Evolutionary conservation across 2,113 vertebrate species (phyloP).

Genomic region (Peromyscus leucopus): DNA sequence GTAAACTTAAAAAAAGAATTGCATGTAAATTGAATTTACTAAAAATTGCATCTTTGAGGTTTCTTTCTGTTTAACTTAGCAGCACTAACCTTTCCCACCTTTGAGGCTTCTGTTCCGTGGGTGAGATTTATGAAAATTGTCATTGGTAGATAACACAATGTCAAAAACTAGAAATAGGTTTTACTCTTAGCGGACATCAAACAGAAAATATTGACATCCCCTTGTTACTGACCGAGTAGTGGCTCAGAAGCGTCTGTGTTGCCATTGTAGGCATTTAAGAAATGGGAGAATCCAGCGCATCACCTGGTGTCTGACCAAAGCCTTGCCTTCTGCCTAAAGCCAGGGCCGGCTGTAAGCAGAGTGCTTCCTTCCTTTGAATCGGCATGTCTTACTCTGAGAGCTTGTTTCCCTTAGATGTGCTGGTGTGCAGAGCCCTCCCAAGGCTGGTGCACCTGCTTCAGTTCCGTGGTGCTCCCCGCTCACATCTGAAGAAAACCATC

Average conservation of each 20-base stretch:
- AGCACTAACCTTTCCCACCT: neutral
- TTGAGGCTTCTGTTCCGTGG: constrained; percentile 26
- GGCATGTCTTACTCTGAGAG: neutral
- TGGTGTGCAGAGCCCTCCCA: neutral
- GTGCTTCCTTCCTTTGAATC: neutral
- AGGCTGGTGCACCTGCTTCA: neutral
- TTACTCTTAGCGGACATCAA: constrained; percentile 8
- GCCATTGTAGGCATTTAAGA: constrained; percentile 33
- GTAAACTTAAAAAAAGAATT: constrained; percentile 41
- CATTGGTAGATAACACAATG: neutral
- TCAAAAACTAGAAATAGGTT: constrained; percentile 1
- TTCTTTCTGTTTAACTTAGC: constrained; percentile 40
- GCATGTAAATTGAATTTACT: neutral
- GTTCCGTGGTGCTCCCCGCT: neutral
- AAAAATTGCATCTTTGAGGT: constrained; percentile 38
- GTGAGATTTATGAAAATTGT: constrained; percentile 44
- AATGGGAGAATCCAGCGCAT: neutral
- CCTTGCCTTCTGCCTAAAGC: neutral
- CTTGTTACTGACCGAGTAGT: neutral
- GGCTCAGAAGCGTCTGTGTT: neutral
- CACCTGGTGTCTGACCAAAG: neutral
- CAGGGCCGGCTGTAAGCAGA: neutral
- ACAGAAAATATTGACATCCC: neutral
- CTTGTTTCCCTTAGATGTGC: neutral
- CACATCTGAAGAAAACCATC: neutral